Percentiles rank a stretch among this genome's conserved stretches.
These are phyloP conservation scores for Scopus umbretta DNA, from an alignment of 2,113 vertebrate species.

Conservation along the genomic window DNA sequence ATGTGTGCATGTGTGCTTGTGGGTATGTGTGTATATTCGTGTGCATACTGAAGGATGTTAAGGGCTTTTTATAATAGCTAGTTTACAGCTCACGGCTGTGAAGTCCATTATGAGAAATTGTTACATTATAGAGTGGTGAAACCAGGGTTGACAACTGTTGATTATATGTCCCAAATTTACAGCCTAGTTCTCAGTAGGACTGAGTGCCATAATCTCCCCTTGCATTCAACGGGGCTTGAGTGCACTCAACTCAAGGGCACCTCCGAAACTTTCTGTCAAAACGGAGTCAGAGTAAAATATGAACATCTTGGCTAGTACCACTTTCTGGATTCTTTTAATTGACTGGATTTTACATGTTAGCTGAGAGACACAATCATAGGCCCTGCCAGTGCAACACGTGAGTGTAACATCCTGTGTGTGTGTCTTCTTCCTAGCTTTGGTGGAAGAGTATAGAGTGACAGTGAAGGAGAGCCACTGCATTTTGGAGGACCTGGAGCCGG, in stretches of 20 bases:
- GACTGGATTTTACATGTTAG: background rate
- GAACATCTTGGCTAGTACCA: background rate
- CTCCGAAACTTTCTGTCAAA: background rate
- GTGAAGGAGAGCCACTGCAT: constrained; percentile 96
- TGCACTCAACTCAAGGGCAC: background rate
- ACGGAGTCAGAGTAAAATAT: background rate
- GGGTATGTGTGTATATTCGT: too few species aligned
- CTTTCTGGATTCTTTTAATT: background rate
- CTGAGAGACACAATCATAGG: background rate
- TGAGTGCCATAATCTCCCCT: background rate
- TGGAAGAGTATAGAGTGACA: constrained; percentile 93
- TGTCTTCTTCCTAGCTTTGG: constrained; percentile 73
- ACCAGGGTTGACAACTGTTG: background rate
- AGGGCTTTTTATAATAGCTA: background rate
- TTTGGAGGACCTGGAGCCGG: constrained; percentile 92
- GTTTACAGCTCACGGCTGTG: background rate
- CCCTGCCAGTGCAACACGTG: background rate
- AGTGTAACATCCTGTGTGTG: background rate
- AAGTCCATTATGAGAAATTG: background rate
- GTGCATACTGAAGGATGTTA: background rate
- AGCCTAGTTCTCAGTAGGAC: background rate
- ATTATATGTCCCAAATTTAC: background rate
- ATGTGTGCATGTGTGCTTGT: background rate
- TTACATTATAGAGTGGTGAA: background rate
- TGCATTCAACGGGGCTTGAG: background rate